Conservation (phyloP, 2,888 invertebrate species). For the Chesias legatella region DNA sequence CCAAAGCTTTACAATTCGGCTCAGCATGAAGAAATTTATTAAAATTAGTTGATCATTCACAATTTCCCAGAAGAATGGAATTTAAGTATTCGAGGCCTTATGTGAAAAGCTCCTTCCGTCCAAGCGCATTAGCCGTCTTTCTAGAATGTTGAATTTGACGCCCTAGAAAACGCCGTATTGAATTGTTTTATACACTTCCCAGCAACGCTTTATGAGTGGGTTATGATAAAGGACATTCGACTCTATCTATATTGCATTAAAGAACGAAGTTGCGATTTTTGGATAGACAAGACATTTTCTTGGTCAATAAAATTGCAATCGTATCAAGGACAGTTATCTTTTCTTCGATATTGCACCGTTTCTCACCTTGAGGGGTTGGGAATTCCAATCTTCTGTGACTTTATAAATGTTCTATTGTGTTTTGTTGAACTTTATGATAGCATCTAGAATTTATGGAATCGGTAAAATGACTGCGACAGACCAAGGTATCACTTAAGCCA, state of each 20-base stretch:
- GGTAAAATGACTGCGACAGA: too few relatives aligned
- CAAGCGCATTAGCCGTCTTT: too few relatives aligned
- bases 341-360: constrained; percentile 17
- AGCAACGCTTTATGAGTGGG: constrained; percentile 6
- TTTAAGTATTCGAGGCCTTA: too few relatives aligned
- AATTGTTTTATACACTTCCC: constrained; percentile 16
- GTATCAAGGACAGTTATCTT: constrained; percentile 16
- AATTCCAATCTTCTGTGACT: constrained; percentile 5
- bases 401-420: constrained; percentile 2
- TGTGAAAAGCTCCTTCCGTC: too few relatives aligned
- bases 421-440: neutral
- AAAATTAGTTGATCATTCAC: too few relatives aligned
- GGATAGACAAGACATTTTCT: constrained; percentile 3
- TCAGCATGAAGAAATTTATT: too few relatives aligned
- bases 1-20: too few relatives aligned
- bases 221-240: constrained; percentile 4
- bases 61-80: too few relatives aligned
- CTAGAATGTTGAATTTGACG: neutral
- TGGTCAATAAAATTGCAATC: constrained; percentile 23
- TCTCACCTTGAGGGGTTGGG: constrained; percentile 14
- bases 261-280: neutral
- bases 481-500: too few relatives aligned
- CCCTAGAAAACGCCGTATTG: constrained; percentile 11
- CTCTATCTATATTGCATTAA: constrained; percentile 7
- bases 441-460: too few relatives aligned